Conservation (phyloP, 2,888 invertebrate genomes). For the Pemphredon lugubris region DNA sequence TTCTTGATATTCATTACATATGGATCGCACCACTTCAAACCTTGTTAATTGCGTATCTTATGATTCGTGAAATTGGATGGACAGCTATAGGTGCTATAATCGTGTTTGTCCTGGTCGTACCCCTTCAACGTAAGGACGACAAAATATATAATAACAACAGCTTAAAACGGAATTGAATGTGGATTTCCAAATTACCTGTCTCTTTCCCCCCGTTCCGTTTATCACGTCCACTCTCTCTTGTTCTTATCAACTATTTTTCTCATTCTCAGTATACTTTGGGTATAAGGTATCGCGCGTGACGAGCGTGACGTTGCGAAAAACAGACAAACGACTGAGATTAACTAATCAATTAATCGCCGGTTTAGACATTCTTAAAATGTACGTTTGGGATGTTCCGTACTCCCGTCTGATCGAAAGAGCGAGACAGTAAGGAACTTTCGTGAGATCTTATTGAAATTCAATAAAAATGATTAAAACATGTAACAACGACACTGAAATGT, state of each 20-base stretch:
- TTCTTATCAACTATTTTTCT: too few relatives aligned
- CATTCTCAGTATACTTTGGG: slow-evolving; percentile 66
- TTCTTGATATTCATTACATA: slow-evolving; percentile 87
- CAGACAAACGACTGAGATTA: slow-evolving; percentile 91
- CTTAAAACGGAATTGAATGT: too few relatives aligned
- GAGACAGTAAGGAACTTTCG: slow-evolving; percentile 79
- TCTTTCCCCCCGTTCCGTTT: too few relatives aligned
- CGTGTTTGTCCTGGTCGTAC: slow-evolving; percentile 82
- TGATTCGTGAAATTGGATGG: slow-evolving; percentile 82
- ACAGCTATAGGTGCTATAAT: slow-evolving; percentile 83
- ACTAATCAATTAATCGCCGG: slow-evolving; percentile 96
- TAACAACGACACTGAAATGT: too few relatives aligned
- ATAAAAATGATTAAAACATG: background rate
- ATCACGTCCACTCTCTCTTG: too few relatives aligned
- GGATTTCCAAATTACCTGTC: background rate
- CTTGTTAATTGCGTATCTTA: slow-evolving; percentile 83
- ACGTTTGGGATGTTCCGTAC: slow-evolving; percentile 93
- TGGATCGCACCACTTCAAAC: slow-evolving; percentile 89
- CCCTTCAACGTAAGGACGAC: slow-evolving; percentile 76
- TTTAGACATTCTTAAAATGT: slow-evolving; percentile 94
- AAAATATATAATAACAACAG: background rate
- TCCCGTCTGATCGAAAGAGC: slow-evolving; percentile 83
- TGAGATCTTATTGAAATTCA: background rate
- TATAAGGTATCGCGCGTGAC: slow-evolving; percentile 82
- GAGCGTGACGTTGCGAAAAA: slow-evolving; percentile 87